Evolutionary conservation across 2,797 vertebrate genomes (phyloP), one percentile per base, ranked within the genome.

Genomic region (Hypotaenidia okinawae): DNA sequence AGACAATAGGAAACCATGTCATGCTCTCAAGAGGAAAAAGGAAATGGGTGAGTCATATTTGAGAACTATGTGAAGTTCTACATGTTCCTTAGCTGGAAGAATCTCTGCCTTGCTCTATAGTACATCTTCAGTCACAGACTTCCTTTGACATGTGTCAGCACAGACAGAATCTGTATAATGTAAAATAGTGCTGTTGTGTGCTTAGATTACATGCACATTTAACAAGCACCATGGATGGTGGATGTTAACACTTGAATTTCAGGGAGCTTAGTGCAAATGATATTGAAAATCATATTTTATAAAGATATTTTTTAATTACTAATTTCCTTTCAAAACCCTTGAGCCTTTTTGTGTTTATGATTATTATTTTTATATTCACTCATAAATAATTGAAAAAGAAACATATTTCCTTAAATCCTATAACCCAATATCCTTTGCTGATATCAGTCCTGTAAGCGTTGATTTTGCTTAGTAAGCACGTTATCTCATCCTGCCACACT

Each of bases 321-420:
- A 37, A 37, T 81, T n/a, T 33, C 9, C 16, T 62, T 57, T 61
- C 68, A 59, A 89, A 66, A 5, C 2, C 21, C 33, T 5, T 41
- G n/a, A 18, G 19, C 5, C 27, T 83, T 24, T 89, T 19, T 27
- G 27, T 63, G 3, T 17, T 91, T 86, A 67, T 74, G 18, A 52
- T 57, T 33, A n/a, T 27, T 75, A 41, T 13, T 49, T 88, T 85
- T 39, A 70, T 47, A 63, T 78, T 86, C 66, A 89, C 14, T 63
- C 25, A 59, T 66, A 67, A 94, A 94, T 86, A 82, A 91, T 30
- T 64, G 11, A 64, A 86, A 94, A 54, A 67, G 2, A 75, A 76
- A 45, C 13, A 13, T 28, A 57, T 15, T 63, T 59, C 22, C 73
- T 67, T 83, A 35, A 93, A 93, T 75, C 75, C 6, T 91, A 15